A percentile compares a stretch with the other conserved stretches of the same genome.
Evolutionary conservation across 1,140 invertebrate species (phyloP).

Genomic region (Cryptotermes secundus): DNA sequence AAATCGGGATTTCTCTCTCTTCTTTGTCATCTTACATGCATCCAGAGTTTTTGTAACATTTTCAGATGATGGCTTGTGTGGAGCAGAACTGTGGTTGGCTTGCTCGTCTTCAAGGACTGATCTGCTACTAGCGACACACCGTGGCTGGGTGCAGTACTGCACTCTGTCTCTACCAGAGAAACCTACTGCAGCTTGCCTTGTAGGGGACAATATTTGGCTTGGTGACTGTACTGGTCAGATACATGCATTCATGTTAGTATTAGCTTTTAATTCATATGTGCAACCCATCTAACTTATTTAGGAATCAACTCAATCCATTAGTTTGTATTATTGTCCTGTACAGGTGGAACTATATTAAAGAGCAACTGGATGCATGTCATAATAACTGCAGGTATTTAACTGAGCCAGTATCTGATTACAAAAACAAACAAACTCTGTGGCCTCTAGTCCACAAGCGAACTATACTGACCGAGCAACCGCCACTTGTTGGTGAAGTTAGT

Average conservation of each 20-base stretch:
- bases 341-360: too few species aligned
- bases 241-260: conserved; percentile 70
- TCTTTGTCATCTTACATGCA: not conserved
- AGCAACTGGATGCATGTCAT: too few species aligned
- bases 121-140: conserved; percentile 58
- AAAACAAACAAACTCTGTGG: too few species aligned
- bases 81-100: conserved; percentile 68
- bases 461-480: too few species aligned
- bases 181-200: conserved; percentile 53
- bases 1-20: too few species aligned
- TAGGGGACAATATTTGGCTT: conserved; percentile 77
- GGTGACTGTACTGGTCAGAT: conserved; percentile 79
- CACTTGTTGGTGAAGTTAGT: too few species aligned
- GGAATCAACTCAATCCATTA: too few species aligned
- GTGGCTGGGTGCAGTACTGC: conserved; percentile 58
- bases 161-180: conserved; percentile 42
- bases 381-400: too few species aligned
- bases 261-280: not conserved
- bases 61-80: conserved; percentile 45
- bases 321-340: too few species aligned
- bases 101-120: conserved; percentile 70
- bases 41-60: not conserved
- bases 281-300: too few species aligned
- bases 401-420: too few species aligned
- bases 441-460: too few species aligned